Conservation (phyloP, 1,140 invertebrate genomes). For the Halyomorpha halys region DNA sequence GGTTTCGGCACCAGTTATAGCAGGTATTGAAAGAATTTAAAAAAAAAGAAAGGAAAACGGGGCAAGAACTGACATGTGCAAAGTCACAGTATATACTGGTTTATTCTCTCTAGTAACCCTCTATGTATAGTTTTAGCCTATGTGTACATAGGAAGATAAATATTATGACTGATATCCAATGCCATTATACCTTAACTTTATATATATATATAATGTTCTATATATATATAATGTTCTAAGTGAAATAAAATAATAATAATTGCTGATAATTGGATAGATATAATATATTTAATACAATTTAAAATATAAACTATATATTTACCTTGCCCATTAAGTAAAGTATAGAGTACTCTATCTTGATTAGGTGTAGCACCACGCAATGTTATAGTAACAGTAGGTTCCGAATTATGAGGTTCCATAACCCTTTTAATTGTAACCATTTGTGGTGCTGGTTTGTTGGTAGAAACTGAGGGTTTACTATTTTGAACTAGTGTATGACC, state of each 20-base stretch:
- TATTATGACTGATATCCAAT: too few species aligned
- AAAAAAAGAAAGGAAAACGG: too few species aligned
- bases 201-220: slow-evolving; percentile 17
- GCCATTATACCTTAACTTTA: too few species aligned
- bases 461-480: slow-evolving; percentile 8
- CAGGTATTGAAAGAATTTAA: too few species aligned
- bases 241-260: neutral
- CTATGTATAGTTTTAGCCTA: too few species aligned
- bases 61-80: too few species aligned
- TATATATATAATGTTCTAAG: slow-evolving; percentile 9
- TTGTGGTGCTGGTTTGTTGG: slow-evolving; percentile 37
- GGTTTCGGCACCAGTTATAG: too few species aligned
- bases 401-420: slow-evolving; percentile 49
- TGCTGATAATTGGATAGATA: neutral
- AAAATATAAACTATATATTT: slow-evolving; percentile 14
- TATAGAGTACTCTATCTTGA: slow-evolving; percentile 61
- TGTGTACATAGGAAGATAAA: too few species aligned
- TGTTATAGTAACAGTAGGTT: slow-evolving; percentile 63
- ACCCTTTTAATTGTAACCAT: slow-evolving; percentile 64
- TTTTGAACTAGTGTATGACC: neutral
- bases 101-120: too few species aligned
- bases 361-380: slow-evolving; percentile 61
- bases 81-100: too few species aligned
- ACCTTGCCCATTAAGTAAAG: slow-evolving; percentile 51
- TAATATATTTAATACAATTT: neutral